Conservation (phyloP, 37 sponge, comb jelly and placozoan species). For the Chondrosia reniformis region DNA sequence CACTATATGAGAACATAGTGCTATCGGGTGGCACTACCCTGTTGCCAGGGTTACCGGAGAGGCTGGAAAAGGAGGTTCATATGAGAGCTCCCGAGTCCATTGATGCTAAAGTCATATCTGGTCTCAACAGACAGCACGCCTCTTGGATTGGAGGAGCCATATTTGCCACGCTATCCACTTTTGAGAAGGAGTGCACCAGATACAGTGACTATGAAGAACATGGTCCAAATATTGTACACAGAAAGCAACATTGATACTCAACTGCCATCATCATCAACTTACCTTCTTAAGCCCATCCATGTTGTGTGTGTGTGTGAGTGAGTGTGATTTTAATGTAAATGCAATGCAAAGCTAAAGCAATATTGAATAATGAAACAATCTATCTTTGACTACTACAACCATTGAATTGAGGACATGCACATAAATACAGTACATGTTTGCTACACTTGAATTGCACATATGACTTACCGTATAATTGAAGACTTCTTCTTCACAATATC, state of each 20-base stretch:
- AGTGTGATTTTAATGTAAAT: too few species aligned
- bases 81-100: constrained; percentile 89
- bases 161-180: constrained; percentile 97
- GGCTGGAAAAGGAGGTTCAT: constrained; percentile 98
- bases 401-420: too few species aligned
- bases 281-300: too few species aligned
- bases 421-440: too few species aligned
- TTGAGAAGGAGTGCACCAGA: constrained; percentile 98
- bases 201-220: constrained; percentile 96
- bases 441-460: background rate
- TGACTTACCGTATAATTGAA: constrained; percentile 40
- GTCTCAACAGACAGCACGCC: constrained; percentile 97
- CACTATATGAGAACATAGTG: constrained; percentile 95
- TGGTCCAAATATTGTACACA: constrained; percentile 95
- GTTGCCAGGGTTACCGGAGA: constrained; percentile 92
- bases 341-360: too few species aligned
- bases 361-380: too few species aligned
- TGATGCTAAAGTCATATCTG: constrained; percentile 97
- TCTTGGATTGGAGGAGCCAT: constrained; percentile 99
- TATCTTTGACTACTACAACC: too few species aligned
- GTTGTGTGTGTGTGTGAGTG: too few species aligned
- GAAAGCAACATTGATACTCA: constrained; percentile 99
- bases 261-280: too few species aligned
- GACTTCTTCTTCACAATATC: constrained; percentile 49
- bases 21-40: constrained; percentile 97